Percentiles rank a stretch among this genome's conserved stretches.
Evolutionary conservation across 2,113 vertebrate genomes (phyloP).

Genomic region (Mobula hypostoma): DNA sequence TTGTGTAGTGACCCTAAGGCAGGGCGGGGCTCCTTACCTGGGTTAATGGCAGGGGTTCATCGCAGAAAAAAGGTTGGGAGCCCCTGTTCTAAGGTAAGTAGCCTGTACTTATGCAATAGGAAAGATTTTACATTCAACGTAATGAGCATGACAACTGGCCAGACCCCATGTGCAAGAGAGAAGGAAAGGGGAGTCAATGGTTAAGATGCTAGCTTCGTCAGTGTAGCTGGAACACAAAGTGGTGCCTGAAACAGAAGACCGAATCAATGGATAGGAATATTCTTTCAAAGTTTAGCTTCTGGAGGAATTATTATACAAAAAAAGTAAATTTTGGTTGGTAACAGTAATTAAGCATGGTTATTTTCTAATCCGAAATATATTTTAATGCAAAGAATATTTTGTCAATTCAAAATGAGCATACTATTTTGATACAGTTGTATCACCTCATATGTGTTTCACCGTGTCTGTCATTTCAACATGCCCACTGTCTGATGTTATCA

Average conservation of each 20-base stretch:
- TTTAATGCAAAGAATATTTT: neutral
- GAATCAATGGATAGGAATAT: neutral
- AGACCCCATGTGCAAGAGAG: neutral
- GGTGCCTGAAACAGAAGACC: neutral
- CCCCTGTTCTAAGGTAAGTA: neutral
- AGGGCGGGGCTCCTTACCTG: too few species aligned
- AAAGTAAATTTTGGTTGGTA: neutral
- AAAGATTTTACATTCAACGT: neutral
- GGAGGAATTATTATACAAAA: neutral
- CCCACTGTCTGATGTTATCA: neutral
- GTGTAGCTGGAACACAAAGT: neutral
- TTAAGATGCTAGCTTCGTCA: neutral
- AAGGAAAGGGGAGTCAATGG: neutral
- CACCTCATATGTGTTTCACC: neutral
- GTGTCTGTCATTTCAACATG: too few species aligned
- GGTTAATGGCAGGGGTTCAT: too few species aligned
- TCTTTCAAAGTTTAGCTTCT: neutral
- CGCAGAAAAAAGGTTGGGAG: too few species aligned
- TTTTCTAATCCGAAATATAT: neutral
- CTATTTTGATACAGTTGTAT: neutral
- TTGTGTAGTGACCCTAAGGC: neutral
- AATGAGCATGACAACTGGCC: neutral
- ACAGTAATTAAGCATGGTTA: neutral
- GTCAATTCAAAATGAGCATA: neutral
- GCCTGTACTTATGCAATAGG: neutral